Conservation (phyloP, 2,113 vertebrate species). For the Alaudala cheleensis region DNA sequence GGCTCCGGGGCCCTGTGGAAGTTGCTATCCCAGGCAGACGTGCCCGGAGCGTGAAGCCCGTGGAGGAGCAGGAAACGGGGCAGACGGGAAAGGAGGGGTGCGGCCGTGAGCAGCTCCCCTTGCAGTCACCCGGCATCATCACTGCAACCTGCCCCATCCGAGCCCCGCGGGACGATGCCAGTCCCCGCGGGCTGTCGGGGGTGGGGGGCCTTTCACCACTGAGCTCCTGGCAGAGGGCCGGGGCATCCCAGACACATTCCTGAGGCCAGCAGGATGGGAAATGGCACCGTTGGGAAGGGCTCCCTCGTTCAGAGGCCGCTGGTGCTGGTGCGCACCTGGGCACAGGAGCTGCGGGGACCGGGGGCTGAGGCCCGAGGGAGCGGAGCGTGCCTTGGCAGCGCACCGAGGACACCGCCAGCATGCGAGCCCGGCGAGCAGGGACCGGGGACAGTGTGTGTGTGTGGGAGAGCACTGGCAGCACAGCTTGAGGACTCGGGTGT, state of each 20-base stretch:
- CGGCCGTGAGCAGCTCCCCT: background rate
- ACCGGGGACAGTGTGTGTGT: constrained; percentile 38
- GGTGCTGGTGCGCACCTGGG: background rate
- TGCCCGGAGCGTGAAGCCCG: accelerated
- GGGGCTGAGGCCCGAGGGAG: background rate
- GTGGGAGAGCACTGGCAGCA: constrained; percentile 56
- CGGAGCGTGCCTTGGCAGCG: background rate
- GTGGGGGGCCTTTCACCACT: background rate
- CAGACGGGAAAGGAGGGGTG: background rate
- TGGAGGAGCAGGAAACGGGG: background rate
- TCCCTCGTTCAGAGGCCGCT: background rate
- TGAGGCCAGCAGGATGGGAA: background rate
- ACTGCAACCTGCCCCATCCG: accelerated
- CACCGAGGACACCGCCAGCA: background rate
- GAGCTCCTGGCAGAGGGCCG: background rate
- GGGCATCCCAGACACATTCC: background rate
- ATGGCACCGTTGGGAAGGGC: accelerated
- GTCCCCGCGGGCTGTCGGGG: background rate
- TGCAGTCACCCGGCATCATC: background rate
- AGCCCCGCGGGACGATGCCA: background rate
- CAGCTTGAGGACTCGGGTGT: constrained; percentile 12
- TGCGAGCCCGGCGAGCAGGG: background rate
- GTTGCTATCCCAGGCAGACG: accelerated
- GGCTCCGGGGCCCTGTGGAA: accelerated
- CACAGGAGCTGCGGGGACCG: background rate